Evolutionary conservation across 2,888 invertebrate genomes (phyloP), one percentile per base, ranked within the genome.

Genomic region (Macaria notata): DNA sequence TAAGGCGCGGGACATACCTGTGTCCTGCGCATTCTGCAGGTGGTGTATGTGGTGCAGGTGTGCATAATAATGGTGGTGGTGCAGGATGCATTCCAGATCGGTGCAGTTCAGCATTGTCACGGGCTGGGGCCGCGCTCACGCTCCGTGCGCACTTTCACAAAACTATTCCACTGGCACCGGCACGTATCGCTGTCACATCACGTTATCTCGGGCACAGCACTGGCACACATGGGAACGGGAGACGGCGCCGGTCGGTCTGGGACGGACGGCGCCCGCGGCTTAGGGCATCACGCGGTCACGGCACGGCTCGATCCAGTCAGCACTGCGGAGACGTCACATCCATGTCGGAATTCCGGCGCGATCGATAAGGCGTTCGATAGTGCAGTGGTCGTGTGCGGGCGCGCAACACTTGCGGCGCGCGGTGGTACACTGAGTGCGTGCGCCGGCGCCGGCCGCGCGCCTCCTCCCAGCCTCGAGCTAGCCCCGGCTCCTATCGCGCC

Each of bases 81-180:
- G 95, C 80, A 95, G 88, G 82, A 95, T 94, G 91, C 95, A 95
- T 91, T 95, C 95, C 90, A 95, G 92, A 92, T 95, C 95, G 70
- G 95, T 95, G 88, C 95, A 95, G 88, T 95, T 95, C 88, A 95
- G 92, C 95, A 95, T 95, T 82, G 84, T 92, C 81, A 82, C 84
- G 75, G 76, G 79, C 83, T 82, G 76, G 81, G 79, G 82, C 74
- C 75, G 80, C 82, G 82, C 88, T 83, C 84, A 83, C 86, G 84
- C 83, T 83, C 78, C 73, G 71, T 85, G 84, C 86, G 86, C 90
- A 91, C 91, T 90, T 88, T 90, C 90, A 91, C 91, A 89, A 88
- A 86, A 86, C 86, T 87, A 89, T 88, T 86, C 83, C 90, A 90
- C 88, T 83, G 78, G 77, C 86, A 86, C 86, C 79, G 75, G 78